A percentile compares a stretch with the other conserved stretches of the same genome.
phyloP scores from a whole-genome alignment of 2,797 vertebrate genomes.

The Xenentodon cancila region DNA sequence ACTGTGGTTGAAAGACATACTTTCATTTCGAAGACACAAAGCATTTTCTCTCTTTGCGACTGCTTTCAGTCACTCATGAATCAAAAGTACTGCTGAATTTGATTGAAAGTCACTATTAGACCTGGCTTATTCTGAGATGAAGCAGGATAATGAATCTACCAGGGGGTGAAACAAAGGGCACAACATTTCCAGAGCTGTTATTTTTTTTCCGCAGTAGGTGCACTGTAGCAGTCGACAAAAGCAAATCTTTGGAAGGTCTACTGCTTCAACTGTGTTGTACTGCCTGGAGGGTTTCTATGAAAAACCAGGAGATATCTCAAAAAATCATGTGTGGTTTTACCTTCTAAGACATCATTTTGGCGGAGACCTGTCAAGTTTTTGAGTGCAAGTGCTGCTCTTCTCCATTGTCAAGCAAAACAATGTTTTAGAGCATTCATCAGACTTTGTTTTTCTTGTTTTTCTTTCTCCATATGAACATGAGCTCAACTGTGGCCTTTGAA shows the following conservation, averaged over 20 bases:
- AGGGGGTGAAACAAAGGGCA: constrained; percentile 72
- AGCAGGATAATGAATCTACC: constrained; percentile 56
- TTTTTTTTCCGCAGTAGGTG: constrained; percentile 62
- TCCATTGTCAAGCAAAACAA: constrained; percentile 29
- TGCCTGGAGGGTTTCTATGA: constrained; percentile 62
- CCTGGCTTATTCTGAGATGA: constrained; percentile 43
- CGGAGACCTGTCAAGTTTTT: constrained; percentile 41
- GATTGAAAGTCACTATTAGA: constrained; percentile 45
- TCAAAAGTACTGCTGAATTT: constrained; percentile 45
- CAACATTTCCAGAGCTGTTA: constrained; percentile 60
- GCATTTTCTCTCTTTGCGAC: constrained; percentile 23
- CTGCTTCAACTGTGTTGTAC: constrained; percentile 43
- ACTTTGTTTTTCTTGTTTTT: neutral
- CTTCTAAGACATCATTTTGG: constrained; percentile 61
- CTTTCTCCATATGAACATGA: constrained; percentile 37
- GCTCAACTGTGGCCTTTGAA: constrained; percentile 35
- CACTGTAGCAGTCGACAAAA: constrained; percentile 61
- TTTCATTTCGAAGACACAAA: constrained; percentile 48
- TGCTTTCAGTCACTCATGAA: constrained; percentile 47
- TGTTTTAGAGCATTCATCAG: constrained; percentile 24
- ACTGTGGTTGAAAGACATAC: constrained; percentile 40
- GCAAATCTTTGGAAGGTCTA: constrained; percentile 67
- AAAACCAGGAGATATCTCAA: constrained; percentile 67
- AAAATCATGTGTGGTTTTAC: constrained; percentile 66
- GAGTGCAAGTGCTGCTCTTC: constrained; percentile 7